Conservation (phyloP, 37 sponge, comb jelly and placozoan species). For the Chondrosia reniformis region DNA sequence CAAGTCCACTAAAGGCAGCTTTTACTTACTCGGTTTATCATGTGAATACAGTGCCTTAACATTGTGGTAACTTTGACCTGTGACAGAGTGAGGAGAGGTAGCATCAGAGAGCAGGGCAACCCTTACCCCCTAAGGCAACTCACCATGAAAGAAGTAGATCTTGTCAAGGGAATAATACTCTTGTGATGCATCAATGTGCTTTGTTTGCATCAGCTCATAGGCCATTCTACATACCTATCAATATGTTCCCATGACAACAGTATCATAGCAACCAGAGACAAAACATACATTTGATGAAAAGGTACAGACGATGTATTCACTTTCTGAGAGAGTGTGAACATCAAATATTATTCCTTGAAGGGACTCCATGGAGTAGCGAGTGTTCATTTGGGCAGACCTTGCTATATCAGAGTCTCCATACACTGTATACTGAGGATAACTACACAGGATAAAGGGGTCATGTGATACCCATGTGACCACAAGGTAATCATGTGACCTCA, state of each 20-base stretch:
- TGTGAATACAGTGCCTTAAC: slow-evolving; percentile 40
- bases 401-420: slow-evolving; percentile 46
- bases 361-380: slow-evolving; percentile 48
- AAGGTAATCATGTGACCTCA: slow-evolving; percentile 27
- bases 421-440: slow-evolving; percentile 67
- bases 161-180: slow-evolving; percentile 75
- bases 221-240: slow-evolving; percentile 80
- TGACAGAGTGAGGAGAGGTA: too few species aligned
- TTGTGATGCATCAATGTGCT: slow-evolving; percentile 70
- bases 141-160: slow-evolving; percentile 81
- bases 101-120: too few species aligned
- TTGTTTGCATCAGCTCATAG: slow-evolving; percentile 81
- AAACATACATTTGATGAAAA: slow-evolving; percentile 76
- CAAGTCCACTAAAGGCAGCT: too few species aligned
- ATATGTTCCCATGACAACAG: too few species aligned
- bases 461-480: too few species aligned
- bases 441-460: slow-evolving; percentile 19
- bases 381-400: slow-evolving; percentile 24
- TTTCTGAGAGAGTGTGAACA: slow-evolving; percentile 55
- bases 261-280: too few species aligned
- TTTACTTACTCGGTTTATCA: too few species aligned
- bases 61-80: slow-evolving; percentile 57
- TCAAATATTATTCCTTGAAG: slow-evolving; percentile 66
- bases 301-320: slow-evolving; percentile 78
- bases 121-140: too few species aligned